A percentile compares a stretch with the other conserved stretches of the same genome.
phyloP scores from a whole-genome alignment of 1,140 invertebrate species.

The Drosophila pallidifrons region DNA sequence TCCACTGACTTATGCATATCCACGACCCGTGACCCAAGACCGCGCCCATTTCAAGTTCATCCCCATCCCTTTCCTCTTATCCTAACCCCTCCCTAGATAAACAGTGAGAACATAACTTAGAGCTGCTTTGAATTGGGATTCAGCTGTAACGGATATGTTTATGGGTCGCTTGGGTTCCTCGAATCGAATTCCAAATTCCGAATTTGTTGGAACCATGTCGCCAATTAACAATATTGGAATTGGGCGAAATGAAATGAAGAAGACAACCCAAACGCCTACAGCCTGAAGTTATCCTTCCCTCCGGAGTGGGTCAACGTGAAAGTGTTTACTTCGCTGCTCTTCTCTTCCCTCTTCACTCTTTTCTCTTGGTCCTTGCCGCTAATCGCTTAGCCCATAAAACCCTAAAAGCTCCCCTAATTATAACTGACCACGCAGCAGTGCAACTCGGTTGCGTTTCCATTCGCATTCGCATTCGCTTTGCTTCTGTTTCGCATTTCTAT shows the following conservation, averaged over 20 bases:
- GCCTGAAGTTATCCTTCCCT: background rate
- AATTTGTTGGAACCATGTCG: conserved; percentile 45
- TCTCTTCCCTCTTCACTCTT: conserved; percentile 10
- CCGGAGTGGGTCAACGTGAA: conserved; percentile 43
- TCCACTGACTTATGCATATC: conserved; percentile 22
- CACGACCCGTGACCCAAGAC: conserved; percentile 16
- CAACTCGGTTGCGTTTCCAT: conserved; percentile 65
- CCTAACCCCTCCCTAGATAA: conserved; percentile 15
- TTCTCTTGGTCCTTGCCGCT: conserved; percentile 19
- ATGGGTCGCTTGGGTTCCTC: conserved; percentile 41
- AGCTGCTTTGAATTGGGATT: conserved; percentile 47
- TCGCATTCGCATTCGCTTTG: conserved; percentile 14
- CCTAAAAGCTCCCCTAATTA: conserved; percentile 66
- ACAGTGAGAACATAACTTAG: conserved; percentile 45
- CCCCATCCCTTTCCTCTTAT: background rate
- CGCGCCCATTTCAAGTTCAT: conserved; percentile 37
- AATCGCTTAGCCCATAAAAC: conserved; percentile 69
- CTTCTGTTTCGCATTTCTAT: conserved; percentile 14
- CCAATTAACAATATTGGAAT: conserved; percentile 77
- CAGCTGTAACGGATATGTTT: conserved; percentile 58
- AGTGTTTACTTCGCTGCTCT: conserved; percentile 45
- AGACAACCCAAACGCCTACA: background rate
- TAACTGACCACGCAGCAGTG: conserved; percentile 79
- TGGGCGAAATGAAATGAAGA: background rate
- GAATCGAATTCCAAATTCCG: background rate